These are phyloP conservation scores for Hapalemur alaotrensis DNA, from an alignment of 2,797 vertebrate species.

Conservation along the genomic window DNA sequence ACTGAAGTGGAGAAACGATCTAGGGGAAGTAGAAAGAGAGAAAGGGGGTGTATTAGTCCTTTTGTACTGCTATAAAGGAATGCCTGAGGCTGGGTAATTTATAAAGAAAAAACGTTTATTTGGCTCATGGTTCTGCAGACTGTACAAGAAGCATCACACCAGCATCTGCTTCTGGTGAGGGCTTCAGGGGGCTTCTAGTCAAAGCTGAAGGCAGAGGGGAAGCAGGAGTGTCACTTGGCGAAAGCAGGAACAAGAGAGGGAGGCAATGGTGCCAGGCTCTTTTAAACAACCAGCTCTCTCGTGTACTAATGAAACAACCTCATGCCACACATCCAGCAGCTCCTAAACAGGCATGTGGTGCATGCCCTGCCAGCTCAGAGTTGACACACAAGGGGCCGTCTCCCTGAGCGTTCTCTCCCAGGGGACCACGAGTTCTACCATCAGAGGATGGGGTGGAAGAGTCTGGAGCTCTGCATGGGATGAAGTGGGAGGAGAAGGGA, in stretches of 20 bases:
- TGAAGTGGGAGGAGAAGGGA: too few species aligned
- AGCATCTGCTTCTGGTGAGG: background rate
- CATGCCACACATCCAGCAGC: too few species aligned
- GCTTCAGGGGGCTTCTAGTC: background rate
- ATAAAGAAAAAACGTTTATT: background rate
- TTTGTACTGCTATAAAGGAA: background rate
- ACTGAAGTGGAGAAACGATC: background rate
- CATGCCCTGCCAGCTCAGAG: too few species aligned
- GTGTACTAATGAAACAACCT: background rate
- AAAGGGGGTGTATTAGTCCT: background rate
- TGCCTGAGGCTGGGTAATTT: too few species aligned
- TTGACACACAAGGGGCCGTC: too few species aligned
- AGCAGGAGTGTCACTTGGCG: background rate
- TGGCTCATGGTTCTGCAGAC: background rate
- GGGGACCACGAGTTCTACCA: too few species aligned
- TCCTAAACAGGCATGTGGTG: too few species aligned
- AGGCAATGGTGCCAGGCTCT: background rate
- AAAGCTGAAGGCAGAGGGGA: background rate
- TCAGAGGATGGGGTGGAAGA: too few species aligned
- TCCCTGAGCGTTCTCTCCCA: too few species aligned
- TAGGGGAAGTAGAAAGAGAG: background rate
- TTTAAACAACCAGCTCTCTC: background rate
- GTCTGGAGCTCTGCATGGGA: too few species aligned
- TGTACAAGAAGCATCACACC: background rate
- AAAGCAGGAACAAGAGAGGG: background rate